These are phyloP conservation scores for Myodes glareolus DNA, from an alignment of 2,113 vertebrate genomes.

Conservation along the genomic window DNA sequence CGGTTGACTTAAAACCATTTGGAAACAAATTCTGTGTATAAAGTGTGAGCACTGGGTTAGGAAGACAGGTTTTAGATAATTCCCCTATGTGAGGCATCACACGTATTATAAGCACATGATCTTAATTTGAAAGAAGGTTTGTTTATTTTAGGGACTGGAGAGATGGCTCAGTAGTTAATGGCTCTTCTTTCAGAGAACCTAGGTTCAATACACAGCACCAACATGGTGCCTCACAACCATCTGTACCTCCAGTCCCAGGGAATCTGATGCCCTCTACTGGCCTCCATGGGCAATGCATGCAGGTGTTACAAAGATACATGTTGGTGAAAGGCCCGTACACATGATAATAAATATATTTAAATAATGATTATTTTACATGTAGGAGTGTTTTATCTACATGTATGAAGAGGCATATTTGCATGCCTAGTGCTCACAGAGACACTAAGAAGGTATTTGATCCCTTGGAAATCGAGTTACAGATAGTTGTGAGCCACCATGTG, in stretches of 20 bases:
- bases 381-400: not conserved
- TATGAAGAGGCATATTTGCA: not conserved
- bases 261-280: not conserved
- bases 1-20: not conserved
- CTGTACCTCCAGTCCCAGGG: not conserved
- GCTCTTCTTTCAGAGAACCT: not conserved
- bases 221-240: not conserved
- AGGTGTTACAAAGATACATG: not conserved
- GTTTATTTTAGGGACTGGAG: not conserved
- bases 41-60: not conserved
- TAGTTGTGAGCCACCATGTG: not conserved
- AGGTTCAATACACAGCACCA: not conserved
- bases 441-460: not conserved
- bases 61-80: slow-evolving; percentile 29
- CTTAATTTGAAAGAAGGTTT: too few relatives aligned
- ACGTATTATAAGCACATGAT: not conserved
- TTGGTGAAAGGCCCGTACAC: not conserved
- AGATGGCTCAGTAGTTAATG: not conserved
- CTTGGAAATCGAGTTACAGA: not conserved
- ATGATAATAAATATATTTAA: not conserved
- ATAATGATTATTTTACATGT: not conserved
- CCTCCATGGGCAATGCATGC: not conserved
- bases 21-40: not conserved
- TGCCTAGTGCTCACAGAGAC: not conserved
- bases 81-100: not conserved